Evolutionary conservation across 2,888 invertebrate genomes (phyloP).

Genomic region (Pachymerium ferrugineum): DNA sequence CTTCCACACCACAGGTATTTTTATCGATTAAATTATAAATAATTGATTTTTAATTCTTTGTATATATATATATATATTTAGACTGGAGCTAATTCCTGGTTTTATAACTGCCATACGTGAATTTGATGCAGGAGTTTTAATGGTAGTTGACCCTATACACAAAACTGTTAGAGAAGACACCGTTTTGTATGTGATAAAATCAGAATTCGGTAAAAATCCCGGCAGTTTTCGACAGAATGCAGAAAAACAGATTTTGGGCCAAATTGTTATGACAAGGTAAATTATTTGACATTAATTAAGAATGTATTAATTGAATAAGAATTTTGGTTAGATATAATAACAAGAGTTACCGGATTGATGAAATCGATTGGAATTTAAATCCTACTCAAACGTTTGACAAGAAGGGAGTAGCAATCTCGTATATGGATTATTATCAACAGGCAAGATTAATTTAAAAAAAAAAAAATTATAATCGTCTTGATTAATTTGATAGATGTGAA

Average conservation of each 20-base stretch:
- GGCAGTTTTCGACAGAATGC: constrained; percentile 28
- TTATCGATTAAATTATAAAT: background rate
- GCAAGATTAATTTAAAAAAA: constrained; percentile 23
- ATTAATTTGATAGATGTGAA: background rate
- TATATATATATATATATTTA: constrained; percentile 5
- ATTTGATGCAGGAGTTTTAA: constrained; percentile 68
- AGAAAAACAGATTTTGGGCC: constrained; percentile 44
- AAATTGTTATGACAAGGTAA: constrained; percentile 46
- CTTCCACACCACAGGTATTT: background rate
- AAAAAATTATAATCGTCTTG: background rate
- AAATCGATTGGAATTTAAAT: constrained; percentile 48
- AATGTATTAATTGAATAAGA: too few relatives aligned
- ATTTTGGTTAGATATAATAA: constrained; percentile 48
- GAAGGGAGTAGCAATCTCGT: constrained; percentile 42
- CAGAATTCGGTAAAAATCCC: background rate
- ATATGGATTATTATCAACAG: constrained; percentile 50
- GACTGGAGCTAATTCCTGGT: constrained; percentile 46
- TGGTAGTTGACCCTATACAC: constrained; percentile 67
- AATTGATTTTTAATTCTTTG: background rate
- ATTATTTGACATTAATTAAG: background rate
- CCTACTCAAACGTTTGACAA: constrained; percentile 46
- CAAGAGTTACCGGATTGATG: constrained; percentile 50
- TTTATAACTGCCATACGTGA: constrained; percentile 72
- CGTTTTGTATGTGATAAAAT: constrained; percentile 49
- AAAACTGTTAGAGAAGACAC: constrained; percentile 68